Evolutionary conservation across 2,113 vertebrate species (phyloP).

Genomic region (Lepidiolamprologus cunningtoni): DNA sequence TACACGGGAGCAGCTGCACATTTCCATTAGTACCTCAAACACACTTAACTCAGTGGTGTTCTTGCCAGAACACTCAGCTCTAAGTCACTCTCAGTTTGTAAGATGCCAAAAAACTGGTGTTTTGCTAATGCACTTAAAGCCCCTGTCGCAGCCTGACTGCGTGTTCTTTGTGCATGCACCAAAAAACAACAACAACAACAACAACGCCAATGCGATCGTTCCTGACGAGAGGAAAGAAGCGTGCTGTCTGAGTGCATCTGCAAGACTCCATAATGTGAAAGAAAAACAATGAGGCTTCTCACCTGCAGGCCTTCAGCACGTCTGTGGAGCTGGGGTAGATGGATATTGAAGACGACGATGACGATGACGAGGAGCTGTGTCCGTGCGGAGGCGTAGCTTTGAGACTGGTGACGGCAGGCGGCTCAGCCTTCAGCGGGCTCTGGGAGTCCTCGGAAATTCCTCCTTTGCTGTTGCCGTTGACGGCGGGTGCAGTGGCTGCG

Average conservation of each 20-base stretch:
- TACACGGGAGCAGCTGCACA: not conserved
- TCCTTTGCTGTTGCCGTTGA: conserved; percentile 72
- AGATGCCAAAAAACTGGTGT: not conserved
- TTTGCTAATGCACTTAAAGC: not conserved
- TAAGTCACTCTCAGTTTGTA: not conserved
- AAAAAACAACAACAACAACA: not conserved
- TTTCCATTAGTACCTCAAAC: not conserved
- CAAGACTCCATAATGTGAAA: not conserved
- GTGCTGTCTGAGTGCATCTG: not conserved
- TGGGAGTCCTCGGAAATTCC: conserved; percentile 85
- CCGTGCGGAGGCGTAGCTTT: conserved; percentile 78
- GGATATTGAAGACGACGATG: conserved; percentile 84
- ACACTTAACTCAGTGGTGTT: not conserved
- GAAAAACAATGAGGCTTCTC: conserved; percentile 31
- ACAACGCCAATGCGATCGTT: not conserved
- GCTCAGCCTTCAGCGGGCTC: conserved; percentile 88
- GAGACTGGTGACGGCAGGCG: conserved; percentile 70
- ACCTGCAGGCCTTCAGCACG: conserved; percentile 98
- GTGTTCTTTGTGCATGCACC: not conserved
- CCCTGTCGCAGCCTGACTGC: not conserved
- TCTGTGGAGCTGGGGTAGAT: conserved; percentile 97
- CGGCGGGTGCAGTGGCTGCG: conserved; percentile 19
- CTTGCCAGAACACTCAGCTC: not conserved
- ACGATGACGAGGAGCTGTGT: conserved; percentile 76
- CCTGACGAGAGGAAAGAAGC: not conserved